Conservation (phyloP, 2,113 vertebrate genomes). For the Xiphorhynchus elegans region DNA sequence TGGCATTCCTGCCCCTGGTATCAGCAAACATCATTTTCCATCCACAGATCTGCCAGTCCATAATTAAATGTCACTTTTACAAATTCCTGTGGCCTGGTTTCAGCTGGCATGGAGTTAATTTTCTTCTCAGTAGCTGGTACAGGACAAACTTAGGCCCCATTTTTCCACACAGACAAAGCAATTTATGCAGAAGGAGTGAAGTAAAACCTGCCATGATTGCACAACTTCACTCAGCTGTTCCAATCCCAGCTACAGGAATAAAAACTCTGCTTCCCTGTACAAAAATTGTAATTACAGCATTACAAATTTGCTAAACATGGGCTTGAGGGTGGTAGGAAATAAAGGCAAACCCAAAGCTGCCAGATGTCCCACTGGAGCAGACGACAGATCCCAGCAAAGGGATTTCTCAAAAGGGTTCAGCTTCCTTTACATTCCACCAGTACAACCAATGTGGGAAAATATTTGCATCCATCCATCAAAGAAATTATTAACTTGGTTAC, state of each 20-base stretch:
- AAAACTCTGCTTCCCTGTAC: background rate
- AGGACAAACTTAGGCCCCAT: background rate
- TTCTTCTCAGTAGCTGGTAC: background rate
- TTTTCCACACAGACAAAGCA: background rate
- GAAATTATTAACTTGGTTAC: background rate
- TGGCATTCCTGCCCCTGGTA: background rate
- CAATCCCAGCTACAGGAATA: background rate
- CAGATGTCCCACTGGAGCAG: background rate
- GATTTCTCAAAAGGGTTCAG: background rate
- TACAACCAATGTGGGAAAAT: accelerated
- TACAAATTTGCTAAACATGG: background rate
- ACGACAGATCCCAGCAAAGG: background rate
- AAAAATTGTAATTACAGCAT: accelerated
- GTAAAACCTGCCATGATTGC: accelerated
- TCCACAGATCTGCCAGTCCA: accelerated
- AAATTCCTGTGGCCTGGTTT: background rate
- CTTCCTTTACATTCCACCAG: background rate
- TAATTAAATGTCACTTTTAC: too few relatives aligned
- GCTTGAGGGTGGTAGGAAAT: background rate
- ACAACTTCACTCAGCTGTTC: background rate
- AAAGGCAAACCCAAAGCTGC: background rate
- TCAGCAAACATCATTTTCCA: background rate
- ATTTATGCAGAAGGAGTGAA: background rate
- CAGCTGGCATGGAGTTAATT: background rate
- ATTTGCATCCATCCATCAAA: background rate